These are phyloP conservation scores for Tetraneura akinire DNA, from an alignment of 1,140 invertebrate species.

Conservation along the genomic window DNA sequence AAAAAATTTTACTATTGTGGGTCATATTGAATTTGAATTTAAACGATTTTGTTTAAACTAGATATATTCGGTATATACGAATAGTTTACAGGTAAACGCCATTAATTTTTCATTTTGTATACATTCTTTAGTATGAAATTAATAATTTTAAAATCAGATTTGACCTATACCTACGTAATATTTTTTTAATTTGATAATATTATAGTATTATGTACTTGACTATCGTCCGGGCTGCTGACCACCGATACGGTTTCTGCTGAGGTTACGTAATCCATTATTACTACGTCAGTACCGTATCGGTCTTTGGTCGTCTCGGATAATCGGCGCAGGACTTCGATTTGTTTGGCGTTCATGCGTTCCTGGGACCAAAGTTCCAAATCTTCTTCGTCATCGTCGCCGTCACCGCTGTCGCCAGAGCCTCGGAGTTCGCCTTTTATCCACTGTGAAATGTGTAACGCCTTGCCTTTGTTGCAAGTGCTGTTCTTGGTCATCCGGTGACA, in stretches of 20 bases:
- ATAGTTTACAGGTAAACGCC: no score
- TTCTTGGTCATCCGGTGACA: constrained; percentile 65
- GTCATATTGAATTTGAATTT: no score
- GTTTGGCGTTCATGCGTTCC: constrained; percentile 13
- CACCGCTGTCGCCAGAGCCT: constrained; percentile 57
- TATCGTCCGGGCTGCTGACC: background rate
- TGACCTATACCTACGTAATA: no score
- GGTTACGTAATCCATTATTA: background rate
- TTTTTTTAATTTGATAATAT: no score
- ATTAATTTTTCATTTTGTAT: no score
- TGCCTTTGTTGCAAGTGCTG: constrained; percentile 62
- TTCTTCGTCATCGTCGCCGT: background rate
- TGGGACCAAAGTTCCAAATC: background rate
- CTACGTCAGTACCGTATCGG: background rate
- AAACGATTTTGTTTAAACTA: no score
- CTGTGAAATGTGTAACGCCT: constrained; percentile 69
- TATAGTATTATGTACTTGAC: constrained; percentile 2
- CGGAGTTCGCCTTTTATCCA: constrained; percentile 70
- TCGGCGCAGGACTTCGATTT: background rate
- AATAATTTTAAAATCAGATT: no score
- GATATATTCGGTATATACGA: no score
- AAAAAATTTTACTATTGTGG: no score
- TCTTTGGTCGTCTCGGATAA: background rate
- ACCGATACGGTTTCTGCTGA: background rate
- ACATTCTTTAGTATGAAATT: no score